Percentiles rank a stretch among this genome's conserved stretches.
Conservation (phyloP, 2,113 vertebrate species). For the Cichladusa arquata region DNA sequence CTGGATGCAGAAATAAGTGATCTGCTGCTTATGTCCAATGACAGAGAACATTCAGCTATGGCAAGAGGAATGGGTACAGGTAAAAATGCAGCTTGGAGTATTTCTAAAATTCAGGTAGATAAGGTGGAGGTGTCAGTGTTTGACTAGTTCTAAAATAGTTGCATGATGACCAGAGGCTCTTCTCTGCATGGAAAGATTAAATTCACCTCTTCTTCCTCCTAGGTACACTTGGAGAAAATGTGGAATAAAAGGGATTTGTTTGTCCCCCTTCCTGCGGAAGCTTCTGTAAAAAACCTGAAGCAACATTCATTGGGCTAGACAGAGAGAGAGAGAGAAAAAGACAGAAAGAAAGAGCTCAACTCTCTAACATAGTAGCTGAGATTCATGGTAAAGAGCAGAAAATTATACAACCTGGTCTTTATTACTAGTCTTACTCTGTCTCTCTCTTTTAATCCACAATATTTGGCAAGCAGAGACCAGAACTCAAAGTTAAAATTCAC, state of each 20-base stretch:
- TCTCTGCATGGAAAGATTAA: background rate
- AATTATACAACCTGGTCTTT: background rate
- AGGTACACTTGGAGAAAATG: background rate
- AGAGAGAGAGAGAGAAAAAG: background rate
- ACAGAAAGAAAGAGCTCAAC: background rate
- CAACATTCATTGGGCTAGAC: background rate
- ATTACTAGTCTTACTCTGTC: background rate
- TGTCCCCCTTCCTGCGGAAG: background rate
- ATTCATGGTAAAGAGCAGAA: background rate
- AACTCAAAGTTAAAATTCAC: background rate
- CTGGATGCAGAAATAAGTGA: background rate
- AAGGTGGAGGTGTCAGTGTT: background rate
- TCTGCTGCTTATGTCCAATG: background rate
- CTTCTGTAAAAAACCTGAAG: background rate
- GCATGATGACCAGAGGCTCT: background rate
- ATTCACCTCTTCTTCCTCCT: background rate
- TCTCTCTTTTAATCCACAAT: background rate
- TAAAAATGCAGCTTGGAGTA: background rate
- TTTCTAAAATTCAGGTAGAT: background rate
- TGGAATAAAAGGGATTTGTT: background rate
- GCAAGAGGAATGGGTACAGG: background rate
- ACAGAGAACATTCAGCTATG: background rate
- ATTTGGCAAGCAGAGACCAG: background rate
- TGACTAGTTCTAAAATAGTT: background rate
- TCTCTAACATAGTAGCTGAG: background rate